Conservation (phyloP, 1,140 invertebrate genomes). For the Littorina saxatilis region DNA sequence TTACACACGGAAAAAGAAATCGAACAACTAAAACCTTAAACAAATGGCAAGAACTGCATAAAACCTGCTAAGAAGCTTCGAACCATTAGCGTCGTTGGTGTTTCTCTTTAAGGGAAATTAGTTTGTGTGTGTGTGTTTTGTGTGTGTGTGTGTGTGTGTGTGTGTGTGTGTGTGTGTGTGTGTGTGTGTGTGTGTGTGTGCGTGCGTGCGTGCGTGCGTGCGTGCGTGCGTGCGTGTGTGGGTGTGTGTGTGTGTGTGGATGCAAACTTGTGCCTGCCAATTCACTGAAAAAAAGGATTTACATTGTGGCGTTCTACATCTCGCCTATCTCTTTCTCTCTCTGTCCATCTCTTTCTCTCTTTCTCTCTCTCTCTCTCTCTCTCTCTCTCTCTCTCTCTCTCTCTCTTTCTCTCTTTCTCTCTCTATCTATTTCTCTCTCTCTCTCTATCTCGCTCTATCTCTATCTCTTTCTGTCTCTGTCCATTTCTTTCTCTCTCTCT, state of each 20-base stretch:
- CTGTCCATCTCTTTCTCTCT: background rate
- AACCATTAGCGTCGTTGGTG: background rate
- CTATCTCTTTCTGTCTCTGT: too few relatives aligned
- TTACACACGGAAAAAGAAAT: too few relatives aligned
- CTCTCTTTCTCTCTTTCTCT: background rate
- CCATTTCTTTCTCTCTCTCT: too few relatives aligned
- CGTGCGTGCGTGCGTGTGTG: conserved; percentile 28
- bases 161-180: conserved; percentile 6
- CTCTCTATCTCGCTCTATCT: too few relatives aligned
- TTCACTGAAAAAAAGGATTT: background rate
- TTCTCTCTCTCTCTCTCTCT: background rate
- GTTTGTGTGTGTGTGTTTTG: too few relatives aligned
- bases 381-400: background rate
- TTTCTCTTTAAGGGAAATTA: too few relatives aligned
- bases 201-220: conserved; percentile 28
- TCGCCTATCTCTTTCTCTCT: background rate
- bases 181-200: conserved; percentile 39
- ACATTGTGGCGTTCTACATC: background rate
- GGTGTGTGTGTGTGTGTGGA: too few relatives aligned
- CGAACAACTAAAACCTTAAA: too few relatives aligned
- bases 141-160: too few relatives aligned
- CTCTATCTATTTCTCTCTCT: too few relatives aligned
- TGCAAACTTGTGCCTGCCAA: background rate
- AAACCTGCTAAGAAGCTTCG: too few relatives aligned
- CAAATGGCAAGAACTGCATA: too few relatives aligned